phyloP scores from a whole-genome alignment of 2,113 vertebrate species.

The Leiothrix lutea region DNA sequence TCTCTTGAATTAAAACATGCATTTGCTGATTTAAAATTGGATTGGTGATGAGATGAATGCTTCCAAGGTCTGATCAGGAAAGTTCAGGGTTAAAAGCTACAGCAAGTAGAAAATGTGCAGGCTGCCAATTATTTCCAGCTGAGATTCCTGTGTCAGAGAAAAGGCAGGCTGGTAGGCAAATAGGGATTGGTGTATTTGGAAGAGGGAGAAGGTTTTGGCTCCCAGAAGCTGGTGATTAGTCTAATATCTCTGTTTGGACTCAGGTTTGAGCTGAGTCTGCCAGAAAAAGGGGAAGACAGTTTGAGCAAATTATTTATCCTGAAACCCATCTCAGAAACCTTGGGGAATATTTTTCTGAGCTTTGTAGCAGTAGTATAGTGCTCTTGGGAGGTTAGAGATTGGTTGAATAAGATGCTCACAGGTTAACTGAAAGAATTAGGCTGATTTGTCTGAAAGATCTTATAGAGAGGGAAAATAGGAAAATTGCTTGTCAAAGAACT shows the following conservation, averaged over 20 bases:
- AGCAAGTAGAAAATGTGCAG: background rate
- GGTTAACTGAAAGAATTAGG: background rate
- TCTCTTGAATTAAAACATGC: background rate
- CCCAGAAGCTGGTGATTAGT: background rate
- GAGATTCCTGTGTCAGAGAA: background rate
- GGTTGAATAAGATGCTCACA: background rate
- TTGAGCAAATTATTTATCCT: background rate
- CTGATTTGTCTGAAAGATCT: background rate
- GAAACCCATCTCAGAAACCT: background rate
- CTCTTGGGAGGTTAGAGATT: background rate
- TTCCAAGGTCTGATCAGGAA: background rate
- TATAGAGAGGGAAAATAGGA: background rate
- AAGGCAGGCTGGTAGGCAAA: background rate
- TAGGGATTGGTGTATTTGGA: background rate
- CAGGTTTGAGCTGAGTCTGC: background rate
- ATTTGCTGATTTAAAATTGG: background rate
- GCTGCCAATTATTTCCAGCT: background rate
- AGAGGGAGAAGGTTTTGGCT: background rate
- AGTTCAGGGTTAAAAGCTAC: conserved; percentile 1
- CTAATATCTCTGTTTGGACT: background rate
- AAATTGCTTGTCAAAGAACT: background rate
- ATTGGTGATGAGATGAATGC: background rate
- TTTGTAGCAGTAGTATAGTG: background rate
- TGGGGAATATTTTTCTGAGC: background rate
- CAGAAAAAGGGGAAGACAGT: background rate